Base-by-base conservation (phyloP, 2,113 vertebrate species). In the Ameiurus melas region DNA sequence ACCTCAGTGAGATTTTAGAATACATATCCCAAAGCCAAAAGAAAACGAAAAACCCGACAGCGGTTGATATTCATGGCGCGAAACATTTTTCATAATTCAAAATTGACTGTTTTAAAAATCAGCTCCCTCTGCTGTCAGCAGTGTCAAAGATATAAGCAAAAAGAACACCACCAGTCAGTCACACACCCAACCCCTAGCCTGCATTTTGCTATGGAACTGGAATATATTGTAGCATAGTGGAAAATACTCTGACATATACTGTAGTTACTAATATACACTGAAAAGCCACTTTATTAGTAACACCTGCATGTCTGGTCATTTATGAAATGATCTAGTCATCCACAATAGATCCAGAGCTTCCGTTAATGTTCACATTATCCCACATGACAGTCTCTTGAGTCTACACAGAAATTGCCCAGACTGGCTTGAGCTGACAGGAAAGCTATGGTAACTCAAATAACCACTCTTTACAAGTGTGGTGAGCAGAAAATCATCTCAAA, bases 51-150 rank as follows among this genome's bases (percentile, higher is more conserved):
- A 25, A 51, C 47, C 47, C n/a, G 78, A 47, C 39, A 85, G 33
- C 66, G 71, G 53, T 62, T 82, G 64, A 80, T 66, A 81, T 89
- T 66, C 64, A 87, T 62, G 62, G 62, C 1, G 13, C 25, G 19
- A 87, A 83, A 75, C 30, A 30, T 83, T 86, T 79, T 33, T 80
- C 85, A 47, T 60, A 86, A 88, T 77, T 81, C 57, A 83, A 79
- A 86, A 85, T 68, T 60, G 80, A 57, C 64, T 85, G 81, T 70
- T 70, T 90, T 51, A 70, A 58, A 90, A 58, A 62, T 83, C 33
- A 83, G 57, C n/a, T 39, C 39, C 0, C 36, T 71, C 66, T 64
- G 25, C 64, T 43, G 75, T 81, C 81, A 80, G 58, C 30, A 3
- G 82, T 82, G 55, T 81, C 12, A 20, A 84, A 33, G 53, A 71